phyloP scores from a whole-genome alignment of 2,888 invertebrate genomes.

The Polylopha cassiicola region DNA sequence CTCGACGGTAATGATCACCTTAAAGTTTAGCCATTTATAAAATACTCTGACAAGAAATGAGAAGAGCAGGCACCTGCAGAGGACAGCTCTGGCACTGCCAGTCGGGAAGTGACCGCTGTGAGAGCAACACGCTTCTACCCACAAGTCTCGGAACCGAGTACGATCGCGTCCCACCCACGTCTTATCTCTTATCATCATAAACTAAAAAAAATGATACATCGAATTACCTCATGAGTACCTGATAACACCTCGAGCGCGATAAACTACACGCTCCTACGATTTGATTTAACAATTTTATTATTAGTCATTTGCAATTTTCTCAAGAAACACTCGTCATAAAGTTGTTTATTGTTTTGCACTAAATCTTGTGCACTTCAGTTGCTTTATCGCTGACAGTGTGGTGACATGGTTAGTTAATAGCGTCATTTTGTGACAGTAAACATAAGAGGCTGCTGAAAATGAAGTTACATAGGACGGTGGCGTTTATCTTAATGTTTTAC shows the following conservation, averaged over 20 bases:
- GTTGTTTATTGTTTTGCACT: constrained; percentile 14
- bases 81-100: constrained; percentile 22
- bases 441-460: constrained; percentile 27
- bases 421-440: not conserved
- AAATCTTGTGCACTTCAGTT: too few species aligned
- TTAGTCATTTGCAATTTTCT: constrained; percentile 27
- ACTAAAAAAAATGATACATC: constrained; percentile 58
- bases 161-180: constrained; percentile 23
- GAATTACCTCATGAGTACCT: constrained; percentile 57
- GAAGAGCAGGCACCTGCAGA: not conserved
- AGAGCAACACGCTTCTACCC: constrained; percentile 27
- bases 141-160: constrained; percentile 25
- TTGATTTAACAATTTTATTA: constrained; percentile 37
- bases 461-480: constrained; percentile 36
- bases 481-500: constrained; percentile 28
- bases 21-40: too few species aligned
- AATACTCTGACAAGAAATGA: not conserved
- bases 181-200: constrained; percentile 59
- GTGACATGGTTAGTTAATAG: not conserved
- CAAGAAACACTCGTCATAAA: constrained; percentile 26
- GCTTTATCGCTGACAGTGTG: too few species aligned
- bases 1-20: too few species aligned
- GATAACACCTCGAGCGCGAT: constrained; percentile 56
- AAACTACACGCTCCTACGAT: constrained; percentile 35
- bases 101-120: constrained; percentile 30